Conservation (phyloP, 2,888 invertebrate species). For the Volucella bombylans region DNA sequence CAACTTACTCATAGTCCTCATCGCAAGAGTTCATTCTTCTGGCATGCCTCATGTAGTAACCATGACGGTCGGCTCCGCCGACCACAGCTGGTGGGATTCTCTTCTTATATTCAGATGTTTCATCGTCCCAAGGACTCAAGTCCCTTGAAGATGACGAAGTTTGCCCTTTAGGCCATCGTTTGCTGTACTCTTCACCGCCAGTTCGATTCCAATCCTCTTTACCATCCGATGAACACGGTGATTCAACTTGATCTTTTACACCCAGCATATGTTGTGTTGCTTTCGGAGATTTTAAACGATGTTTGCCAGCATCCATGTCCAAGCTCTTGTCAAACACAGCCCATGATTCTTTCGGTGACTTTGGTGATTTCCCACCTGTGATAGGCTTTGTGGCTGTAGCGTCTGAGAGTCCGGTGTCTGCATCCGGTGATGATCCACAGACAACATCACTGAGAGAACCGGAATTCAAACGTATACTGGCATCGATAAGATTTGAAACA, state of each 20-base stretch:
- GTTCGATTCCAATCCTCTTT: constrained; percentile 84
- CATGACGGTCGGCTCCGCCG: constrained; percentile 78
- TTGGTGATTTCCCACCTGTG: constrained; percentile 60
- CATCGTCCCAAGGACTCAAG: constrained; percentile 92
- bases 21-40: constrained; percentile 86
- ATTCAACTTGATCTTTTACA: constrained; percentile 83
- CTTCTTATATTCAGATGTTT: constrained; percentile 84
- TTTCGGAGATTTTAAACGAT: constrained; percentile 64
- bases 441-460: constrained; percentile 86
- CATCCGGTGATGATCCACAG: constrained; percentile 87
- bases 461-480: constrained; percentile 83
- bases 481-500: constrained; percentile 83
- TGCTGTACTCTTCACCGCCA: constrained; percentile 76
- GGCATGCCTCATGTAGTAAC: constrained; percentile 84
- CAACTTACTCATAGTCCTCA: constrained; percentile 88
- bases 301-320: constrained; percentile 64
- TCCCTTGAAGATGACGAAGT: constrained; percentile 90
- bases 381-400: constrained; percentile 58
- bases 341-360: constrained; percentile 84
- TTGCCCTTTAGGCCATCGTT: constrained; percentile 85
- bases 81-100: constrained; percentile 76
- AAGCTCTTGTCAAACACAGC: constrained; percentile 84
- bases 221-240: constrained; percentile 91
- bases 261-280: constrained; percentile 9
- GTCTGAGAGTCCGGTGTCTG: constrained; percentile 79